Conservation (phyloP, 2,797 vertebrate species). For the Melanotaenia trifasciata region DNA sequence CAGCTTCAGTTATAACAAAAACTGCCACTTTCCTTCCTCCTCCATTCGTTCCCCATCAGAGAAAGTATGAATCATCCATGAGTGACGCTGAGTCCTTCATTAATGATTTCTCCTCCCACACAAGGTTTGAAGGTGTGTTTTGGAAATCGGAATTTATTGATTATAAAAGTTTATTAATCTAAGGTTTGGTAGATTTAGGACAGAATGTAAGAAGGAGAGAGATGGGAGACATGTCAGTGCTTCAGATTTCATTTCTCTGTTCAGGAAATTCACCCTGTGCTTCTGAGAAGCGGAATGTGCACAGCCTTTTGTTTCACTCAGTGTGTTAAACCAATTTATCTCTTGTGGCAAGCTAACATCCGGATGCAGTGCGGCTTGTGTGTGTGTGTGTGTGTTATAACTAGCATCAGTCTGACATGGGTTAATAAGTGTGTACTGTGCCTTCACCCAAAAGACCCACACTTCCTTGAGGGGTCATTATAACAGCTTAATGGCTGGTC, state of each 20-base stretch:
- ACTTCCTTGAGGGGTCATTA: constrained; percentile 40
- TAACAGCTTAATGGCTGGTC: constrained; percentile 22
- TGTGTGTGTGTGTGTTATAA: constrained; percentile 26
- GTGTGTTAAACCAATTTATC: constrained; percentile 49
- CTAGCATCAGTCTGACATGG: constrained; percentile 42
- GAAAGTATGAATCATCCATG: constrained; percentile 46
- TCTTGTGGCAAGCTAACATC: constrained; percentile 56
- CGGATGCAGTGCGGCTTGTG: constrained; percentile 14
- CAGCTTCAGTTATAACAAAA: constrained; percentile 55
- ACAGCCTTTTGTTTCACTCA: constrained; percentile 24
- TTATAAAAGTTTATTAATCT: constrained; percentile 25
- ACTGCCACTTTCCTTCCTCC: not conserved
- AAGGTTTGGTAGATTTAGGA: not conserved
- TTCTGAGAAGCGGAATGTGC: constrained; percentile 13
- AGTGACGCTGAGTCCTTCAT: constrained; percentile 20
- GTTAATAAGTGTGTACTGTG: constrained; percentile 75
- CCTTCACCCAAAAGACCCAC: constrained; percentile 33
- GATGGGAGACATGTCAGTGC: not conserved
- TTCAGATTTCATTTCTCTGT: constrained; percentile 35
- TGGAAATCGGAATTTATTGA: constrained; percentile 12
- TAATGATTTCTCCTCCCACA: constrained; percentile 33
- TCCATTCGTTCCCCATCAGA: not conserved
- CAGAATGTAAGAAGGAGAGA: not conserved
- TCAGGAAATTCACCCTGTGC: constrained; percentile 15
- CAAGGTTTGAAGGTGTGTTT: constrained; percentile 28